A percentile compares a stretch with the other conserved stretches of the same genome.
These are phyloP conservation scores for Scaptomyza tumidula DNA, from an alignment of 2,888 invertebrate genomes.

Conservation along the genomic window DNA sequence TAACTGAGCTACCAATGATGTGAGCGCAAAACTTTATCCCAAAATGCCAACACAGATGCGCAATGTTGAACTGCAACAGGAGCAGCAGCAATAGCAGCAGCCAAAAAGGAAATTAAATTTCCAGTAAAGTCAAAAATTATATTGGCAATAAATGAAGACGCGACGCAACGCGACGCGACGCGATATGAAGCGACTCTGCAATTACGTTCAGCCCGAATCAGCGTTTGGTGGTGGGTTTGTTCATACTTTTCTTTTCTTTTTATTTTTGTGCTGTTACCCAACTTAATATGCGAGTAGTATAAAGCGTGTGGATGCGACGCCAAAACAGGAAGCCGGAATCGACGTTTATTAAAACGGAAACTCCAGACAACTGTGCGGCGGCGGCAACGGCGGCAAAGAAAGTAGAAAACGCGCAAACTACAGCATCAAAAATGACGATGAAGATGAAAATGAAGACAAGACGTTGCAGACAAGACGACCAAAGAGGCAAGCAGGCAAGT, in stretches of 20 bases:
- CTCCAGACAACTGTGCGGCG: slow-evolving; percentile 76
- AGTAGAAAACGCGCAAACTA: slow-evolving; percentile 28
- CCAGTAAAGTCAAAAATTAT: slow-evolving; percentile 80
- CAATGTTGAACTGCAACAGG: slow-evolving; percentile 16
- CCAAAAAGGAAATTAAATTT: slow-evolving; percentile 82
- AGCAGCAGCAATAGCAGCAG: slow-evolving; percentile 18
- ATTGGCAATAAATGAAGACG: slow-evolving; percentile 78
- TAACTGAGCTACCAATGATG: slow-evolving; percentile 28
- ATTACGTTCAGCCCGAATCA: slow-evolving; percentile 49
- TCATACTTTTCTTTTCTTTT: background rate
- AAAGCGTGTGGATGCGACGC: slow-evolving; percentile 44
- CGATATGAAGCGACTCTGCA: slow-evolving; percentile 46
- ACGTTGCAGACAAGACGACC: background rate
- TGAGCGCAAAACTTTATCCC: slow-evolving; percentile 44
- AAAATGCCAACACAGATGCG: slow-evolving; percentile 48
- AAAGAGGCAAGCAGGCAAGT: background rate
- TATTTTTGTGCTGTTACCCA: background rate
- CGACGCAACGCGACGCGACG: slow-evolving; percentile 6
- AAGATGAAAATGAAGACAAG: slow-evolving; percentile 11
- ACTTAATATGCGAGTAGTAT: slow-evolving; percentile 38
- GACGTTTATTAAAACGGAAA: slow-evolving; percentile 82
- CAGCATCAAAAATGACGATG: slow-evolving; percentile 31
- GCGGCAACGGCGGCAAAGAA: slow-evolving; percentile 40
- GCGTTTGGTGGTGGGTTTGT: slow-evolving; percentile 25
- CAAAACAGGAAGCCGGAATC: slow-evolving; percentile 80